These are phyloP conservation scores for Rhagonycha lutea DNA, from an alignment of 2,888 invertebrate species.

Conservation along the genomic window DNA sequence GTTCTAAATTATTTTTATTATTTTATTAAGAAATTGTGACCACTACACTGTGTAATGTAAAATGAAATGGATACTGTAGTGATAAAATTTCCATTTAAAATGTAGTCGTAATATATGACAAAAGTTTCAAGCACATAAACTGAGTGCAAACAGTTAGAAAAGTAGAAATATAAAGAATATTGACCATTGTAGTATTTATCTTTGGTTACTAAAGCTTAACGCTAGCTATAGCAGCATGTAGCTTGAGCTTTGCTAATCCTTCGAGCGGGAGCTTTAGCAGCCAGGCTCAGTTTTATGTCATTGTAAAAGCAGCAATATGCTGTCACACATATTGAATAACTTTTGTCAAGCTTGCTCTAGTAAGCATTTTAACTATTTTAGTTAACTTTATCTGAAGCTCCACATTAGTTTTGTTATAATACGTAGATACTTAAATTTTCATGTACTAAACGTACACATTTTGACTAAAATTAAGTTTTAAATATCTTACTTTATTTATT, in stretches of 20 bases:
- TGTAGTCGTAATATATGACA: neutral
- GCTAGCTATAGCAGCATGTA: conserved; percentile 24
- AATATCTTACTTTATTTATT: neutral
- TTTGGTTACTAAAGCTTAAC: conserved; percentile 30
- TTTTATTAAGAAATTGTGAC: neutral
- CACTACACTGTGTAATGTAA: neutral
- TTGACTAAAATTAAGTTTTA: neutral
- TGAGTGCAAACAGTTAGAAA: conserved; percentile 5
- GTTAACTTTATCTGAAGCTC: neutral
- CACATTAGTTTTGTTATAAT: neutral
- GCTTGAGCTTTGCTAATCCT: conserved; percentile 37
- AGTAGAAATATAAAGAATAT: conserved; percentile 22
- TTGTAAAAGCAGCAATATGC: conserved; percentile 37
- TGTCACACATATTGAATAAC: conserved; percentile 31
- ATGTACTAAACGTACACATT: neutral
- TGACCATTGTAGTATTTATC: conserved; percentile 30
- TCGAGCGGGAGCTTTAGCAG: conserved; percentile 37
- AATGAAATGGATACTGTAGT: neutral
- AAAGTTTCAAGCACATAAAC: conserved; percentile 10
- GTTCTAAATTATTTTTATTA: neutral
- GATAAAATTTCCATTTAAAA: neutral
- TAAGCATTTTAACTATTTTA: conserved; percentile 15
- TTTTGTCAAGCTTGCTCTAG: conserved; percentile 23
- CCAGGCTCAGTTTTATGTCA: conserved; percentile 38
- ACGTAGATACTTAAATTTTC: neutral